phyloP scores from a whole-genome alignment of 2,113 vertebrate species.

The Prinia subflava region DNA sequence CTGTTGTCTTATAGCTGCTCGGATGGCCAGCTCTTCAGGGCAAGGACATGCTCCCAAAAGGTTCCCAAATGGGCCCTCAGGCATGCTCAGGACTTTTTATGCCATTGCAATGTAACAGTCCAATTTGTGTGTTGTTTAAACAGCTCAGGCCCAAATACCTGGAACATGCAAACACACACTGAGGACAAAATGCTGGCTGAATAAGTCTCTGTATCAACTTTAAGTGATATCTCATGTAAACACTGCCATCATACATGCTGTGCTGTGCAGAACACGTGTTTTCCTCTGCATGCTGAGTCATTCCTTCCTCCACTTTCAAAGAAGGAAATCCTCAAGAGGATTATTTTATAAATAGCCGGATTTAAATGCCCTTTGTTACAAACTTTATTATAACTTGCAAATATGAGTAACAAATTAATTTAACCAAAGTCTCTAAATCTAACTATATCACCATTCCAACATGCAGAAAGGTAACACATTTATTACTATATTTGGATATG shows the following conservation, averaged over 20 bases:
- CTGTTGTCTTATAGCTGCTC: neutral
- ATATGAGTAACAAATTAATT: neutral
- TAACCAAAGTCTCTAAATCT: neutral
- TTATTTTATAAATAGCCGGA: neutral
- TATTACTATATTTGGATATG: neutral
- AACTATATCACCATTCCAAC: neutral
- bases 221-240: neutral
- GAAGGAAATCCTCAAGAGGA: neutral
- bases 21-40: neutral
- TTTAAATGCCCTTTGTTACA: neutral
- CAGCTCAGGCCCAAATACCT: neutral
- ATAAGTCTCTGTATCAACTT: neutral
- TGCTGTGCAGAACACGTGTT: neutral
- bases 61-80: neutral
- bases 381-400: neutral
- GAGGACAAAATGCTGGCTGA: neutral
- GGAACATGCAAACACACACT: neutral
- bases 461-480: neutral
- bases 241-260: neutral
- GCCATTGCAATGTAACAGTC: neutral
- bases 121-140: neutral
- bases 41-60: neutral
- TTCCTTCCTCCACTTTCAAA: neutral
- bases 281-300: neutral
- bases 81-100: neutral